These are phyloP conservation scores for Sycophaga agraensis DNA, from an alignment of 1,140 invertebrate genomes.

Conservation along the genomic window DNA sequence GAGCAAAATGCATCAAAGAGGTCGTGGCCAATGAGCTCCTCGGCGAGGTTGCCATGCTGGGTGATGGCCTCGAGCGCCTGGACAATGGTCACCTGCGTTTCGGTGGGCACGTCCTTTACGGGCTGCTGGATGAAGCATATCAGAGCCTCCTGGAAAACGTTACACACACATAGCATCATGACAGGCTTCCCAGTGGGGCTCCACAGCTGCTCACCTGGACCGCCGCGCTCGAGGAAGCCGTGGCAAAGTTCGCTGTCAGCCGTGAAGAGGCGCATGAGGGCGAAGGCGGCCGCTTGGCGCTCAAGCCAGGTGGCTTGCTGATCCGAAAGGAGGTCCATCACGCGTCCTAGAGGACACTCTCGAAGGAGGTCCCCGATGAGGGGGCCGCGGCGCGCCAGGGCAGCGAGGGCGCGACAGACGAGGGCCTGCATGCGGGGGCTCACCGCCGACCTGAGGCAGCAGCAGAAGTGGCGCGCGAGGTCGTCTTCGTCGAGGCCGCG, in stretches of 20 bases:
- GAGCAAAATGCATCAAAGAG: not conserved
- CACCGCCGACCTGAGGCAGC: too few species aligned
- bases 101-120: constrained; percentile 28
- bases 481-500: too few species aligned
- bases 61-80: constrained; percentile 18
- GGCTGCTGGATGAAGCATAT: constrained; percentile 31
- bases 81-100: constrained; percentile 31
- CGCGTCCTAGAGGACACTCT: too few species aligned
- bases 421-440: constrained; percentile 25
- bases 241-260: constrained; percentile 37
- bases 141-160: constrained; percentile 29
- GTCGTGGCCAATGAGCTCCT: constrained; percentile 3
- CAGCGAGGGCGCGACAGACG: constrained; percentile 37
- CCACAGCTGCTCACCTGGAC: too few species aligned
- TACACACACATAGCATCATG: too few species aligned
- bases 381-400: too few species aligned
- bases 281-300: constrained; percentile 38
- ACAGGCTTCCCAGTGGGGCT: too few species aligned
- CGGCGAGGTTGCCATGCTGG: not conserved
- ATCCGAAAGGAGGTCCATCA: constrained; percentile 38
- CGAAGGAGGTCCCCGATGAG: too few species aligned
- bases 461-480: too few species aligned
- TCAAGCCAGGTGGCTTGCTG: constrained; percentile 33
- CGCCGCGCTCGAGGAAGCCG: too few species aligned
- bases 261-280: constrained; percentile 38